Evolutionary conservation across 2,888 invertebrate species (phyloP).

Genomic region (Drosophila subquinaria): DNA sequence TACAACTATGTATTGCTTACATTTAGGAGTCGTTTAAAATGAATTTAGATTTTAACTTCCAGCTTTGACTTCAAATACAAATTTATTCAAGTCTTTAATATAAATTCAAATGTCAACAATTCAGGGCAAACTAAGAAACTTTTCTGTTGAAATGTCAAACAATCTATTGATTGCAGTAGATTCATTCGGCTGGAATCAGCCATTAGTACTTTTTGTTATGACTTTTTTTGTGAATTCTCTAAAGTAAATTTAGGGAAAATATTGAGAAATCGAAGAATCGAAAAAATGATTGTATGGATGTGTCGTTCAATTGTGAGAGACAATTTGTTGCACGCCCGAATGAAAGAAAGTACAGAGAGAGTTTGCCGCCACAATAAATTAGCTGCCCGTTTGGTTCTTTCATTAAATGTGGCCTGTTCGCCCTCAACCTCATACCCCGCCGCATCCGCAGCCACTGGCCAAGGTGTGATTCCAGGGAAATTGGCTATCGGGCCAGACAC

Average conservation of each 20-base stretch:
- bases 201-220: constrained; percentile 50
- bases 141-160: constrained; percentile 12
- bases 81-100: not conserved
- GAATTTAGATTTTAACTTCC: no score
- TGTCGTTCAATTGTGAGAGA: constrained; percentile 36
- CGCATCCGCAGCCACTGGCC: constrained; percentile 27
- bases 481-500: constrained; percentile 39
- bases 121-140: not conserved
- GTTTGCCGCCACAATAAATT: constrained; percentile 61
- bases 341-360: constrained; percentile 55
- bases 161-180: not conserved
- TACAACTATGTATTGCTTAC: no score
- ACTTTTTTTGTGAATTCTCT: constrained; percentile 23
- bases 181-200: constrained; percentile 4
- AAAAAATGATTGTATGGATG: constrained; percentile 8
- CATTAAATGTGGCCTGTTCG: constrained; percentile 7
- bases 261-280: constrained; percentile 9
- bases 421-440: constrained; percentile 5
- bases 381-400: constrained; percentile 17
- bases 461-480: constrained; percentile 80
- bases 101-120: not conserved
- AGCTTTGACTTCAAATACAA: no score
- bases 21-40: no score
- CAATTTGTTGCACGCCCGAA: constrained; percentile 61
- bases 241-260: constrained; percentile 11